phyloP scores from a whole-genome alignment of 2,888 invertebrate species.

The Tachina lurida region DNA sequence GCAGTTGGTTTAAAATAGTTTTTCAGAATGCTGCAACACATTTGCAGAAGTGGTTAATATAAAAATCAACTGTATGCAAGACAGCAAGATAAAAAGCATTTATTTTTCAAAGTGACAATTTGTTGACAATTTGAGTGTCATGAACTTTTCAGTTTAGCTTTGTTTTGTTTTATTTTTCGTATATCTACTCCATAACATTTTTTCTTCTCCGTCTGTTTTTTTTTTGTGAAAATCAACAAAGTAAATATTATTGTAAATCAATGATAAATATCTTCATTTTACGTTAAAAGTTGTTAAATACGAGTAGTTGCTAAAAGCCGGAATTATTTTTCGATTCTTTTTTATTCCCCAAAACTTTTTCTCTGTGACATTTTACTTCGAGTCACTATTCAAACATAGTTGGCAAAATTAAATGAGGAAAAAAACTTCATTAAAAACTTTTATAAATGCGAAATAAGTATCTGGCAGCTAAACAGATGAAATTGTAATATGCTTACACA shows the following conservation, averaged over 20 bases:
- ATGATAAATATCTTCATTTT: constrained; percentile 39
- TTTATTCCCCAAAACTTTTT: neutral
- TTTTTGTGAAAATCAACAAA: constrained; percentile 17
- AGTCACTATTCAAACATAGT: constrained; percentile 21
- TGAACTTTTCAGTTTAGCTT: constrained; percentile 32
- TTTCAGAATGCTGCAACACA: neutral
- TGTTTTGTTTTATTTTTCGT: neutral
- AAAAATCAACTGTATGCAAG: constrained; percentile 13
- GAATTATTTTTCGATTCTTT: constrained; percentile 20
- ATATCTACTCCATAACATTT: neutral
- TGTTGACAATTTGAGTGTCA: constrained; percentile 61
- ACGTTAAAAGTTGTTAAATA: constrained; percentile 30
- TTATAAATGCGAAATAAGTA: constrained; percentile 37
- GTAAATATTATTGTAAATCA: constrained; percentile 59
- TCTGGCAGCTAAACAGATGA: constrained; percentile 10
- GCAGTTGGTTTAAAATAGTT: constrained; percentile 34
- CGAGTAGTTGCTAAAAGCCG: constrained; percentile 7
- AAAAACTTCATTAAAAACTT: constrained; percentile 28
- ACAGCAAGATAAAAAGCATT: constrained; percentile 16
- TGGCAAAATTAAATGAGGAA: constrained; percentile 19
- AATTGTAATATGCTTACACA: constrained; percentile 43
- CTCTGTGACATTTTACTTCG: neutral
- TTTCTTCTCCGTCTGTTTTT: neutral
- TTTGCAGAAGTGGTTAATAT: constrained; percentile 6
- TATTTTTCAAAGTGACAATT: constrained; percentile 3